phyloP scores from a whole-genome alignment of 2,797 vertebrate genomes.

The Buceros bicornis region DNA sequence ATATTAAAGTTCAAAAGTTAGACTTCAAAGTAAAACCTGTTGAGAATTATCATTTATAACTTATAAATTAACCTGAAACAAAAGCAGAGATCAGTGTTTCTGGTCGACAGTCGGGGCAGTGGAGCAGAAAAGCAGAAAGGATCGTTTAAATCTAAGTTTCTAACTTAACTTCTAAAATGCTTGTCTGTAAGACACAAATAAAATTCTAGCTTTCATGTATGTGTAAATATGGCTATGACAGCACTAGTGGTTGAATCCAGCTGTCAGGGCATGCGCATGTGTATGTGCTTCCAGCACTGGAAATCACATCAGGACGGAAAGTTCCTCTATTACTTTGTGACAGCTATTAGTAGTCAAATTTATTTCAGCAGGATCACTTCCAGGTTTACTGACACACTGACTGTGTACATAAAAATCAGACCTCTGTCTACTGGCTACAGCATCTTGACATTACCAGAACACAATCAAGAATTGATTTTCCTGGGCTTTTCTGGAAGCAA shows the following conservation, averaged over 20 bases:
- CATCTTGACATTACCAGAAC: not conserved
- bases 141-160: not conserved
- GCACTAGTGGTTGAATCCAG: not conserved
- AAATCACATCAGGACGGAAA: not conserved
- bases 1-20: slow-evolving; percentile 21
- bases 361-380: not conserved
- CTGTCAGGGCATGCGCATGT: too few species aligned
- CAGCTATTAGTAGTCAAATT: not conserved
- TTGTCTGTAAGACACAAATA: not conserved
- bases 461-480: not conserved
- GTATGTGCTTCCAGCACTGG: not conserved
- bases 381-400: not conserved
- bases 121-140: not conserved
- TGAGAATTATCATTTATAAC: not conserved
- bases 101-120: not conserved
- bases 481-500: not conserved
- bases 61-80: not conserved
- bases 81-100: not conserved
- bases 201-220: not conserved
- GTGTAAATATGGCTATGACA: not conserved
- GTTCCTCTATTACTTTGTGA: not conserved
- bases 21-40: not conserved
- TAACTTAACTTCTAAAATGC: not conserved
- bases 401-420: not conserved
- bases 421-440: not conserved